Percentiles rank a stretch among this genome's conserved stretches.
These are phyloP conservation scores for Muraenolepis orangiensis DNA, from an alignment of 2,797 vertebrate genomes.

Conservation along the genomic window DNA sequence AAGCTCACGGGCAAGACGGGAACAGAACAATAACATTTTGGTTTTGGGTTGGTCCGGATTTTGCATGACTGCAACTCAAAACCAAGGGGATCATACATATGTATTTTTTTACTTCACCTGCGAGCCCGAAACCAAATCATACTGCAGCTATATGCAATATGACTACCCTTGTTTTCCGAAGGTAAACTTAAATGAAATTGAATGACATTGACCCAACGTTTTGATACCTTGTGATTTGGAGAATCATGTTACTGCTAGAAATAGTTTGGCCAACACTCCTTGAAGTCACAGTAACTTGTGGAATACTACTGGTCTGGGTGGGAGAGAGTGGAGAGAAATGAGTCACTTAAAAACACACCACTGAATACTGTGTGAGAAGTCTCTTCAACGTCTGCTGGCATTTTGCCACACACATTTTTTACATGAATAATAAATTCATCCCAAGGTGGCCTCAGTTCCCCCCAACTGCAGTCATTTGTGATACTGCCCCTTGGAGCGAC, in stretches of 20 bases:
- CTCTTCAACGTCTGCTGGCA: not conserved
- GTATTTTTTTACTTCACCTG: not conserved
- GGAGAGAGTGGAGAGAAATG: not conserved
- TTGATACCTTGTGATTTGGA: constrained; percentile 9
- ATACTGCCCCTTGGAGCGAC: not conserved
- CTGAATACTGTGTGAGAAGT: not conserved
- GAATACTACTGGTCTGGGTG: not conserved
- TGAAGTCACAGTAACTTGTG: constrained; percentile 13
- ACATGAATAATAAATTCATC: not conserved
- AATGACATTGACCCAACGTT: not conserved
- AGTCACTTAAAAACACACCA: constrained; percentile 4
- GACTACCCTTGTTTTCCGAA: not conserved
- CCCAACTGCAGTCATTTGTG: not conserved
- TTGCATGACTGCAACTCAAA: not conserved
- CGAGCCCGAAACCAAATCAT: not conserved
- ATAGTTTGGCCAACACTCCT: constrained; percentile 15
- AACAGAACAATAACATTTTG: not conserved
- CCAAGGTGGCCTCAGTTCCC: not conserved
- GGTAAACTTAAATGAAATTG: not conserved
- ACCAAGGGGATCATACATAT: not conserved
- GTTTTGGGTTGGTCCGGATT: not conserved
- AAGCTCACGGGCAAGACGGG: not conserved
- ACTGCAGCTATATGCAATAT: not conserved
- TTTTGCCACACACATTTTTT: not conserved
- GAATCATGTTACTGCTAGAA: constrained; percentile 11